These are phyloP conservation scores for Nestor notabilis DNA, from an alignment of 2,113 vertebrate species.

Conservation along the genomic window DNA sequence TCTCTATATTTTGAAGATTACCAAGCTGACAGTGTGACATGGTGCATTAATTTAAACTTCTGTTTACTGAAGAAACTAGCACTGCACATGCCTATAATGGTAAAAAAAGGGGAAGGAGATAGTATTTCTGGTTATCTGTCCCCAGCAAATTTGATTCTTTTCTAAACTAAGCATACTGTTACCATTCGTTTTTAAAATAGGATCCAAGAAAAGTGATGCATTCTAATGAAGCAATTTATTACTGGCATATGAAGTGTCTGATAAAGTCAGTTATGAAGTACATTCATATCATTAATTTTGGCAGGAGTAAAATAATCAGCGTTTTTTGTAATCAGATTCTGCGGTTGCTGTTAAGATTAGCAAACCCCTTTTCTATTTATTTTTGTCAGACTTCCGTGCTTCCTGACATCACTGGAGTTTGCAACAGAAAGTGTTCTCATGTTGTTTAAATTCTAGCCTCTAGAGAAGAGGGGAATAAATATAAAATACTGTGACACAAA, in stretches of 20 bases:
- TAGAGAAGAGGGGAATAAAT: not conserved
- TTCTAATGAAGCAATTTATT: not conserved
- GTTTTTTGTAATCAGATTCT: not conserved
- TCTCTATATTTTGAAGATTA: slow-evolving; percentile 7
- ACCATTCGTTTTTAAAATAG: not conserved
- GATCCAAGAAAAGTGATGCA: not conserved
- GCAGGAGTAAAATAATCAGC: not conserved
- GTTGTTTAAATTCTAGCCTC: not conserved
- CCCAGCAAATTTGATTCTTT: not conserved
- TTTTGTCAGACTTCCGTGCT: not conserved
- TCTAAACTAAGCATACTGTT: not conserved
- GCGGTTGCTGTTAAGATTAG: not conserved
- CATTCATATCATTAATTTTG: fast-evolving
- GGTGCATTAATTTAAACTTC: slow-evolving; percentile 32
- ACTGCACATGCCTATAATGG: not conserved
- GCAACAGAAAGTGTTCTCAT: not conserved
- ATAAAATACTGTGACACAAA: not conserved
- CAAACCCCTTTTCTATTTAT: not conserved
- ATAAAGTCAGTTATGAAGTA: not conserved
- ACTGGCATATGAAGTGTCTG: not conserved
- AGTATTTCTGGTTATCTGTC: not conserved
- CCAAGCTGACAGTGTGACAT: slow-evolving; percentile 1
- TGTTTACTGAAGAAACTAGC: not conserved
- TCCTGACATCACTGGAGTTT: not conserved
- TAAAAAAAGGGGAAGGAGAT: not conserved